Base-by-base conservation (phyloP, 2,888 invertebrate genomes). In the Taenaris catops region DNA sequence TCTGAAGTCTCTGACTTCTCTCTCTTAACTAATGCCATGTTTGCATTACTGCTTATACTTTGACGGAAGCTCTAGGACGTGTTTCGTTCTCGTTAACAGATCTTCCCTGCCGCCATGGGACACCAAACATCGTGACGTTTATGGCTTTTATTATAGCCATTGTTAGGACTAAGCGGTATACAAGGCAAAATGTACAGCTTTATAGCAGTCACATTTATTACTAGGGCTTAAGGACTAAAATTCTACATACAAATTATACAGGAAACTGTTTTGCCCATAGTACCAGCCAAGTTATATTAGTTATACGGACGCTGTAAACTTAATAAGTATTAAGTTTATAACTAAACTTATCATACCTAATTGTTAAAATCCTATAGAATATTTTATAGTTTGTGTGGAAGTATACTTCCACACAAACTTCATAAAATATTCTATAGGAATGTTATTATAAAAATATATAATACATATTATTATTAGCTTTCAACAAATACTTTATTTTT, bases 81-180 rank as follows among this genome's bases (percentile, higher is more conserved):
- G 73, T 74, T 68, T 65, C 55, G 56, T 62, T 63, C 74, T 79
- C 75, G 78, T 75, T 75, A 76, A 73, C 71, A 71, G 74, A 71
- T 74, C 71, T 69, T 63, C 67, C 69, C 58, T 51, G 60, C 53
- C 72, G 49, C 76, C 70, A 62, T 69, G 67, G 76, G 78, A 74
- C 66, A 66, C 72, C 76, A 63, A 68, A 66, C 63, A 65, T 62
- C 67, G 67, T 71, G 74, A 71, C 73, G 63, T 67, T 79, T 79
- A 80, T 73, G 67, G 65, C 61, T 65, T 66, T 70, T 74, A 72
- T 74, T 68, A 67, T 58, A 51, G 62, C 65, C 60, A 67, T 74
- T 75, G 75, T 74, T 58, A 57, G 56, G 55, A 55, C 57, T 51
- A 49, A 51, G 52, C 57, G 55, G 62, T 58, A 56, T 33, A 36